Evolutionary conservation across 2,797 vertebrate species (phyloP), one percentile per base, ranked within the genome.

Genomic region (Cossypha polioptera): DNA sequence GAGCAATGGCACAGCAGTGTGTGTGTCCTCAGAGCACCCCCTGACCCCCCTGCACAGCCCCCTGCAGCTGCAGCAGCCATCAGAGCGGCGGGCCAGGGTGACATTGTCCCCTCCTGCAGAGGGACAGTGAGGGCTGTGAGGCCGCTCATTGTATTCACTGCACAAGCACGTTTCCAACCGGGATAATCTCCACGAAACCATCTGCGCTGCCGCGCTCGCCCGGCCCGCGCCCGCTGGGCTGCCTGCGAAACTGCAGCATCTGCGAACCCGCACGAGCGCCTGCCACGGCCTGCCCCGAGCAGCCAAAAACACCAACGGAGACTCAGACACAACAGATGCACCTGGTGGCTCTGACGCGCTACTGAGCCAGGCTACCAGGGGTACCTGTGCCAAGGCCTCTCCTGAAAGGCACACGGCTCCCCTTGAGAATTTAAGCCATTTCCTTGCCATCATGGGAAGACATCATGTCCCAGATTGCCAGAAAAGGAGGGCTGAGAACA

Each of bases 141-240:
- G 88, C 96, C 79, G 25, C 95, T 96, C 91, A 31, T 90, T 72
- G 86, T 59, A 90, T 95, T 97, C 96, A 90, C 95, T 86, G 95
- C 97, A 97, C 86, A 80, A 98, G 97, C 78, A 96, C 94, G 86
- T 96, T 95, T 97, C 98, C 98, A 95, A 98, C 98, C 97, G 98
- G 77, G 98, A 98, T 98, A 98, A 98, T 98, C 98, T 98, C 98
- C 55, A 96, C 95, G 98, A 97, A 98, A 98, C 98, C 98, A 98
- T 98, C 98, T 98, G 98, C 35, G 81, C 95, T 74, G 92, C 95
- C 86, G 47, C 95, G 94, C 95, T 95, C 83, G 57, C 69, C 59
- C 10, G 15, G 96, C 86, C 54, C 0, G 55, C 55, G 35, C 97
- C 97, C 67, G 94, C 96, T 96, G 97, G 87, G 97, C 94, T 48